Base-by-base conservation (phyloP, 2,888 invertebrate genomes). In the Listrodromus nycthemerus region DNA sequence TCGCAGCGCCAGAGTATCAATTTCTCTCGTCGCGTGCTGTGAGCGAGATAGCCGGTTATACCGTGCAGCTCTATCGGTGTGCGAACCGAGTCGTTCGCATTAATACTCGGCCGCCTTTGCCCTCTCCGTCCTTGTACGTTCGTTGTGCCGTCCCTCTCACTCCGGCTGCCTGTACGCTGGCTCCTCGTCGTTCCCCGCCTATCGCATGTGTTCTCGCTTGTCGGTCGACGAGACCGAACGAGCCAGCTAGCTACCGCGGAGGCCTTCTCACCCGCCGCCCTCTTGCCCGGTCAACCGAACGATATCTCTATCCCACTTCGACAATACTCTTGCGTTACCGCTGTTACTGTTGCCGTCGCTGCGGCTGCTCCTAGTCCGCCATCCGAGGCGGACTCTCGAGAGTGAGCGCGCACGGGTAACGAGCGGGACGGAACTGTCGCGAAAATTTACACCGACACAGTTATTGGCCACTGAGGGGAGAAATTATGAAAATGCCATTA, bases 21-120 rank as follows among this genome's bases (percentile, higher is more conserved):
- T 86, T 86, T 85, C 86, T 76, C 83, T 83, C 80, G 86, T 86
- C 86, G 85, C 86, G 86, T 83, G 85, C 86, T 85, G 58, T 55
- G 82, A 83, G 81, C 73, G 83, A 83, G 85, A 86, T 86, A 83
- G 83, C 83, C 58, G 37, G 58, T 58, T 7, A 58, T 76, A 58
- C 63, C n/a, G 24, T 75, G 37, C 70, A 50, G 58, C 16, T 27
- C 16, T 27, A 21, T 80, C 78, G 74, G 71, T 33, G 75, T 80
- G 69, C 74, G 73, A 78, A 84, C 80, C 76, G 65, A 82, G 67
- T n/a, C n/a, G n/a, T 67, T 80, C 77, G 70, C 80, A 82, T 81
- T 80, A 84, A 84, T 86, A 80, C 71, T 50, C 67, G 50, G 48
- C 63, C 50, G 50, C 74, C 67, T 69, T 65, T 70, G 41, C 37